These are phyloP conservation scores for Meleagris gallopavo DNA, from an alignment of 2,113 vertebrate genomes.

Conservation along the genomic window DNA sequence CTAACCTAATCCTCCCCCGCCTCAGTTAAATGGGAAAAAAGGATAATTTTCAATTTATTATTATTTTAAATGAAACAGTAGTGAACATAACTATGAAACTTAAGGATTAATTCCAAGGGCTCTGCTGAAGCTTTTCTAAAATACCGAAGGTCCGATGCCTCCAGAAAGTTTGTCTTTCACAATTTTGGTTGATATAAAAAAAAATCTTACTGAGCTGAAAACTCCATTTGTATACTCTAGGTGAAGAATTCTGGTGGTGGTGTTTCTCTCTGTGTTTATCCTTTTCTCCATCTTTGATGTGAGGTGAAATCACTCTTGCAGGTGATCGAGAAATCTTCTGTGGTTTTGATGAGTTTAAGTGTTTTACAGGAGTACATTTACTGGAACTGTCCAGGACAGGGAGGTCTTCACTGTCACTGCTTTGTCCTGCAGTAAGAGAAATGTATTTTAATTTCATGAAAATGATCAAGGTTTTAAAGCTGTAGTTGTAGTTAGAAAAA, in stretches of 20 bases:
- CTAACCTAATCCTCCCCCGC: no score
- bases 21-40: no score
- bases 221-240: conserved; percentile 95
- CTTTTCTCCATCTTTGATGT: conserved; percentile 86
- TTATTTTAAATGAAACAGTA: background rate
- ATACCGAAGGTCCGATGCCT: no score
- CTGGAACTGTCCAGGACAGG: conserved; percentile 81
- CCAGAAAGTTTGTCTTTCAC: background rate
- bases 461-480: background rate
- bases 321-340: conserved; percentile 89
- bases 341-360: conserved; percentile 81
- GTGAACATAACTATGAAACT: background rate
- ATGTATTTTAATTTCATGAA: background rate
- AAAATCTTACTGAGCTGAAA: conserved; percentile 90
- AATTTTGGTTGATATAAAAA: background rate
- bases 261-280: conserved; percentile 91
- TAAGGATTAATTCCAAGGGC: background rate
- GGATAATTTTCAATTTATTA: background rate
- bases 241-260: conserved; percentile 81
- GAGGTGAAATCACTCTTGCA: conserved; percentile 81
- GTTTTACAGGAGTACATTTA: conserved; percentile 88
- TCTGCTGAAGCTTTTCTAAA: background rate
- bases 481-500: background rate
- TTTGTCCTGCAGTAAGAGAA: conserved; percentile 85
- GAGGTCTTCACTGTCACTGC: conserved; percentile 96